phyloP scores from a whole-genome alignment of 2,888 invertebrate genomes.

The Muscina levida region DNA sequence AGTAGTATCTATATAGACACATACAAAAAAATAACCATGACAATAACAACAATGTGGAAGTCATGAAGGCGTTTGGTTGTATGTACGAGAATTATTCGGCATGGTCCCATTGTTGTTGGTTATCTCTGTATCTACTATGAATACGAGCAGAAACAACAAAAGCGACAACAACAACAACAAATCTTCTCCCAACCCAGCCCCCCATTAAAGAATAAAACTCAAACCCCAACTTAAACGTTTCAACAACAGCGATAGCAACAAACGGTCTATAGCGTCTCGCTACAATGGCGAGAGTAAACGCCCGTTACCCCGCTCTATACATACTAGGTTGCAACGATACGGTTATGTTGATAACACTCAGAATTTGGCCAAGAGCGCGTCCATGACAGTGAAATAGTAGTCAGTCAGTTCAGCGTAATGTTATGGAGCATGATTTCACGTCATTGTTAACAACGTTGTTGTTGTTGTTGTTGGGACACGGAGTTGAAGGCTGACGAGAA shows the following conservation, averaged over 20 bases:
- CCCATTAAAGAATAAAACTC: no score
- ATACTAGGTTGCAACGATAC: neutral
- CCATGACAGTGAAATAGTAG: constrained; percentile 64
- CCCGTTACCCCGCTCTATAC: neutral
- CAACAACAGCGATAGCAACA: neutral
- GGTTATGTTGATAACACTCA: constrained; percentile 20
- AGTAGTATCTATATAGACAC: neutral
- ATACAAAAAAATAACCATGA: constrained; percentile 42
- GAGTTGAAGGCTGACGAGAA: neutral
- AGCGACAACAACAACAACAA: constrained; percentile 22
- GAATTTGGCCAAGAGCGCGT: constrained; percentile 49
- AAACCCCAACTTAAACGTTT: no score
- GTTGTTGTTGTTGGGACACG: neutral
- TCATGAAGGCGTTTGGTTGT: constrained; percentile 2
- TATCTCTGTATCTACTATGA: constrained; percentile 19
- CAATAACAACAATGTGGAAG: constrained; percentile 37
- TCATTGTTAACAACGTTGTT: neutral
- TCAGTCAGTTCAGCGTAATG: constrained; percentile 4
- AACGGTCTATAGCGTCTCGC: neutral
- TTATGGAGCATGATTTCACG: neutral
- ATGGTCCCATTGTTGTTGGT: neutral
- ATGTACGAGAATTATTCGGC: neutral
- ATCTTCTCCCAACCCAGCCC: no score
- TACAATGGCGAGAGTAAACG: neutral
- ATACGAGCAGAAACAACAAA: constrained; percentile 7